Conservation (phyloP, 2,797 vertebrate genomes). For the Tamandua tetradactyla region DNA sequence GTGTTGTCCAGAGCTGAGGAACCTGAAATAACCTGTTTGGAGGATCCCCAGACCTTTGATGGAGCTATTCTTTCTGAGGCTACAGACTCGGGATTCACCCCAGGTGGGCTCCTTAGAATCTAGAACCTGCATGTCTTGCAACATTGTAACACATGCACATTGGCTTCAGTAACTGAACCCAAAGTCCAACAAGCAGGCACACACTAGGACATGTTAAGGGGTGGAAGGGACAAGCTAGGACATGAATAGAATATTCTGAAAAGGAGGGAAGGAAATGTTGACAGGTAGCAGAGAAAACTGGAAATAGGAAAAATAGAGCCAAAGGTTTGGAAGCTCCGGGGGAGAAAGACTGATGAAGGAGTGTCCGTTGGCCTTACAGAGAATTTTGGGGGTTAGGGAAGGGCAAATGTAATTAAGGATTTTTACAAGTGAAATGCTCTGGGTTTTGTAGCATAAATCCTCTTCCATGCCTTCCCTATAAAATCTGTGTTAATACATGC, state of each 20-base stretch:
- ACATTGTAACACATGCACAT: rapidly evolving
- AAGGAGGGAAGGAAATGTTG: too few species aligned
- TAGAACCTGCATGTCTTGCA: not conserved
- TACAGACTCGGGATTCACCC: too few species aligned
- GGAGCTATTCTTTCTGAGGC: not conserved
- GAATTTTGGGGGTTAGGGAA: too few species aligned
- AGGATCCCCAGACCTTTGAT: too few species aligned
- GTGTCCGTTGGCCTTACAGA: not conserved
- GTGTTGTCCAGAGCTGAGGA: not conserved
- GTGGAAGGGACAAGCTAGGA: not conserved
- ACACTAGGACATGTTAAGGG: not conserved
- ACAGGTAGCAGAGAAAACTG: not conserved
- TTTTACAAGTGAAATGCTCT: rapidly evolving
- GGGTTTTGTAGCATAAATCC: not conserved
- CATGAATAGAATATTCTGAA: not conserved
- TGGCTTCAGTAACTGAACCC: rapidly evolving
- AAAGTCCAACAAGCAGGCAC: not conserved
- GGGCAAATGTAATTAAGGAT: not conserved
- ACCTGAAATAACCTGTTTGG: too few species aligned
- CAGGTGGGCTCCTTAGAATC: not conserved
- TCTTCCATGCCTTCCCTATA: not conserved
- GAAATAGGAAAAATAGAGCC: too few species aligned
- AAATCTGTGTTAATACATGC: not conserved
- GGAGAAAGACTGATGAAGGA: not conserved
- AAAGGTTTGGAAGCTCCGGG: not conserved